These are phyloP conservation scores for Nephrotoma flavescens DNA, from an alignment of 2,888 invertebrate species.

Conservation along the genomic window DNA sequence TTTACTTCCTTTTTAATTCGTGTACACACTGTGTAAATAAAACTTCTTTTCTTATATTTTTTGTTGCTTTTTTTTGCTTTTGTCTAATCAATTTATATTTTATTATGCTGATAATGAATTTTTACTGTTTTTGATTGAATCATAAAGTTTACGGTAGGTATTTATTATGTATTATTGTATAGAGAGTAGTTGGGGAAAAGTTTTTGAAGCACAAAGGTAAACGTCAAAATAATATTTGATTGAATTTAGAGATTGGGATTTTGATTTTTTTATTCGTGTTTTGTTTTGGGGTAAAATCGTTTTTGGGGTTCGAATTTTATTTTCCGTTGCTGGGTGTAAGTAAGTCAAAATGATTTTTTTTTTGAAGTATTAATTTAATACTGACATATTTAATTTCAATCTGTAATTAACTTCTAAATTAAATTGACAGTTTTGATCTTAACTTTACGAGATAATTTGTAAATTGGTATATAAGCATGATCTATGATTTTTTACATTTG, in stretches of 20 bases:
- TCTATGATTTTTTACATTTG: no score
- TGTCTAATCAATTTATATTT: not conserved
- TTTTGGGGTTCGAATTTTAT: not conserved
- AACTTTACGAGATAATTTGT: no score
- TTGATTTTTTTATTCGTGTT: not conserved
- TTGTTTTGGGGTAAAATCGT: not conserved
- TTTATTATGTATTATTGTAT: not conserved
- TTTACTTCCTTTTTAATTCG: not conserved
- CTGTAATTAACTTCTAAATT: no score
- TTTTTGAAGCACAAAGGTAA: not conserved
- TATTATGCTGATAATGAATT: not conserved
- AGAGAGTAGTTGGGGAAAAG: not conserved
- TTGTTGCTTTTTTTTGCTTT: not conserved
- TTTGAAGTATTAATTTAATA: no score
- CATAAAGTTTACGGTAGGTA: not conserved
- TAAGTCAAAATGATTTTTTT: no score
- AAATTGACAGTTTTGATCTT: no score
- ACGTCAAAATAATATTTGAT: not conserved
- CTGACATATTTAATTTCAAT: no score
- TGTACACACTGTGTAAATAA: not conserved
- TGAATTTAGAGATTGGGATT: not conserved
- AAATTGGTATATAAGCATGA: no score
- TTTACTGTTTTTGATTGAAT: not conserved
- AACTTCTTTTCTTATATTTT: not conserved
- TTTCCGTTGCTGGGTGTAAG: no score